Evolutionary conservation across 2,888 invertebrate genomes (phyloP).

Genomic region (Ennomos quercinarius): DNA sequence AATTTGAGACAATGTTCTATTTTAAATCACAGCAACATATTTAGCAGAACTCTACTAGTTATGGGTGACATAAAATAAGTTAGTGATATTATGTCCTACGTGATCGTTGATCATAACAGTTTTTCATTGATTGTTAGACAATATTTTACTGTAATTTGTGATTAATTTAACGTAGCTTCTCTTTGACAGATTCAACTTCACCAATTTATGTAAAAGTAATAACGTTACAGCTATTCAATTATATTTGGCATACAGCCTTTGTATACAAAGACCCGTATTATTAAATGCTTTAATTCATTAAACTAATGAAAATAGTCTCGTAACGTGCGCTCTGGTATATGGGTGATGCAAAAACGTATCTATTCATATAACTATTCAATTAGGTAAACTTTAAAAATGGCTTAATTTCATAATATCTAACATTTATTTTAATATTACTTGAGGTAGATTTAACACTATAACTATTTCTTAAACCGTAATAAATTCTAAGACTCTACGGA

Average conservation of each 20-base stretch:
- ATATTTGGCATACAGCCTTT: conserved; percentile 23
- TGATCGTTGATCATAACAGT: no score
- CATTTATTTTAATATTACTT: conserved; percentile 32
- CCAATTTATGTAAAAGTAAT: no score
- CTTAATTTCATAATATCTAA: conserved; percentile 29
- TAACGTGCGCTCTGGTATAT: not conserved
- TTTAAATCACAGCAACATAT: no score
- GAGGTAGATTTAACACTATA: conserved; percentile 43
- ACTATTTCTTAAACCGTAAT: conserved; percentile 31
- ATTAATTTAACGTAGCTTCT: no score
- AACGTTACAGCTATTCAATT: conserved; percentile 2
- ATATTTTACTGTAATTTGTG: no score
- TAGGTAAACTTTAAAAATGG: conserved; percentile 32
- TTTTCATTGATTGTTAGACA: no score
- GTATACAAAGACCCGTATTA: conserved; percentile 9
- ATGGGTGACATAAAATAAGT: no score
- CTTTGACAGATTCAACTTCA: no score
- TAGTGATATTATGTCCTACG: no score
- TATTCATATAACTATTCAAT: conserved; percentile 29
- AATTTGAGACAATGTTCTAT: no score
- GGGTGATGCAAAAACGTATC: conserved; percentile 1
- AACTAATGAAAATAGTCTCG: not conserved
- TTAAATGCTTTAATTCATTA: not conserved
- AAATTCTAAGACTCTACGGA: conserved; percentile 38
- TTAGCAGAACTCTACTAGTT: no score